Evolutionary conservation across 2,113 vertebrate genomes (phyloP), one percentile per base, ranked within the genome.

Genomic region (Callipepla californica): DNA sequence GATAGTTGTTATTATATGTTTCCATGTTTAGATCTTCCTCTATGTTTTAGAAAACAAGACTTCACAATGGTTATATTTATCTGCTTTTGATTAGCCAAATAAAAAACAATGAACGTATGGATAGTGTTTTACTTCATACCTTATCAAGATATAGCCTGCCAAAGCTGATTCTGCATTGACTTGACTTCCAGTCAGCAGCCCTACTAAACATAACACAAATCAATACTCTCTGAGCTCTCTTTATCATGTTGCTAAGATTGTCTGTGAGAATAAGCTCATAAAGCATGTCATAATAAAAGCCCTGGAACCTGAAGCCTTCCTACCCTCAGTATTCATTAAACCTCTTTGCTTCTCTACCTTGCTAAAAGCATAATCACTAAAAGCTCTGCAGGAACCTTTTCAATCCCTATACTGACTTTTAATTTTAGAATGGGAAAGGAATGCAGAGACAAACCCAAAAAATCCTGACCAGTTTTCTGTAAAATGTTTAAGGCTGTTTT

Each of bases 61-160:
- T 82, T 73, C 80, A 73, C 26, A 58, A 21, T 1, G 42, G 34
- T 85, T 83, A 16, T 58, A 61, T 72, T 92, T 92, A n/a, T 81
- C 53, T 73, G 21, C 23, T 40, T 87, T 79, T 90, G 66, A 90
- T 90, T 79, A 92, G 4, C 14, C 53, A 90, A 75, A 92, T 22
- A 87, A 85, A 77, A 91, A 32, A 20, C 48, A 62, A 51, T 34
- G 80, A 81, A 86, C 13, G 57, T 88, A 57, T 22, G 81, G 6
- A 20, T 57, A 22, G 11, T 69, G 38, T 66, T 95, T 94, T 81
- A 65, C n/a, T 88, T 44, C 55, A 58, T 22, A 28, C 4, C 5
- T 72, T 40, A 66, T n/a, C 40, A 68, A 68, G 22, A 76, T 47
- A 77, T 42, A 83, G 14, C 32, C 81, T 50, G 30, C 42, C 58